Base-by-base conservation (phyloP, 2,888 invertebrate species). In the Iphiclides podalirius region DNA sequence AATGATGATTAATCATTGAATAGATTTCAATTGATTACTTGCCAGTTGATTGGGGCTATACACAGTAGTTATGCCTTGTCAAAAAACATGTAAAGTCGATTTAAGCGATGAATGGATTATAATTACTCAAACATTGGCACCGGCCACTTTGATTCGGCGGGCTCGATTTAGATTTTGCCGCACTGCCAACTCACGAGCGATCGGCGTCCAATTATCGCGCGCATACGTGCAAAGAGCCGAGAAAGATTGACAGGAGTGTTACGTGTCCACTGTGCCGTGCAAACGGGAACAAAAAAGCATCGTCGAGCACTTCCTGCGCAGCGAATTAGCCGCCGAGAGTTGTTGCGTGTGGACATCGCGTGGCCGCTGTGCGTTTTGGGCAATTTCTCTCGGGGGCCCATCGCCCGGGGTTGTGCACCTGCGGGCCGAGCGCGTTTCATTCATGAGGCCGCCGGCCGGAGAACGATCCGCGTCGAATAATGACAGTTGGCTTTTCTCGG, bases 401-500 rank as follows among this genome's bases (percentile, higher is more conserved):
- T 66, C 67, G 79, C 84, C 72, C 58, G 70, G 64, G 79, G 84
- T 77, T 66, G 73, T 72, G 67, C 87, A 88, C 87, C 87, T 87
- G 87, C 83, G 70, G 75, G 73, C 75, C 70, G n/a, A n/a, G n/a
- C n/a, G n/a, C 66, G 64, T 67, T 82, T 84, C 87, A 87, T 88
- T 88, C 87, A 88, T 85, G 79, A 72, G 66, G 74, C 71, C n/a
- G n/a, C 66, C 71, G 70, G 67, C 74, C 75, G 78, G 83, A 83
- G 75, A 86, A 83, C 79, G 80, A 82, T 79, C 82, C 76, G 68
- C 71, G 70, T 64, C 70, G 68, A 81, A 77, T 86, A 87, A 86
- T 87, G 86, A 82, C 87, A 77, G 83, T 85, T 84, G 81, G 80
- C 76, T 85, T 85, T 86, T 86, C 87, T 85, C 63, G 70, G 87